Conservation (phyloP, 1,140 invertebrate species). For the Lithobius niger region DNA sequence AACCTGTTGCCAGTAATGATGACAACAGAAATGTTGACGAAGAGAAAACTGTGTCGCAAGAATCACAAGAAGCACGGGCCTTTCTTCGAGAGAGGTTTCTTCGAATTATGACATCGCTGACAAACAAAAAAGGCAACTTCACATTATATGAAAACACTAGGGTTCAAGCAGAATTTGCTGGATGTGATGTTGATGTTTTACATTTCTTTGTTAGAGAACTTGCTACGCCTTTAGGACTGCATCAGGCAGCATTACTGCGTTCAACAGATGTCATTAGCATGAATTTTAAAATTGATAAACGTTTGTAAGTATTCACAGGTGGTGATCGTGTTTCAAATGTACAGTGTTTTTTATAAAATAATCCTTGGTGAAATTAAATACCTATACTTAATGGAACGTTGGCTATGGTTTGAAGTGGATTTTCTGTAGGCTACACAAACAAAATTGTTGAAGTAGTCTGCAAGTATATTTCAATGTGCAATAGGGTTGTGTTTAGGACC, state of each 20-base stretch:
- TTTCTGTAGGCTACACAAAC: too few species aligned
- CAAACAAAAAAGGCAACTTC: not conserved
- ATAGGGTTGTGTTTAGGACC: too few species aligned
- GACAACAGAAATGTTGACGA: too few species aligned
- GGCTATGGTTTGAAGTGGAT: too few species aligned
- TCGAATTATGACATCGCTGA: constrained; percentile 6
- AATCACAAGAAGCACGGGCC: constrained; percentile 4
- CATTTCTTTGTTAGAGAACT: constrained; percentile 10
- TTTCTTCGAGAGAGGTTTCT: constrained; percentile 8
- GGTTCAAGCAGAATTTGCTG: constrained; percentile 1
- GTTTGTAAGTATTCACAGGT: not conserved
- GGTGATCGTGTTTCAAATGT: too few species aligned
- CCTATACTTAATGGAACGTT: too few species aligned
- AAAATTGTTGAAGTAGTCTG: too few species aligned
- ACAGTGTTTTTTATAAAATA: too few species aligned
- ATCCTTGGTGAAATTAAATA: too few species aligned
- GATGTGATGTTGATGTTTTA: constrained; percentile 4
- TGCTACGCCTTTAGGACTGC: constrained; percentile 4
- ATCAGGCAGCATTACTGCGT: constrained; percentile 4
- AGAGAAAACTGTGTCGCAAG: too few species aligned
- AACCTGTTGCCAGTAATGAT: too few species aligned
- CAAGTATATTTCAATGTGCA: too few species aligned
- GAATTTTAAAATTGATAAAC: not conserved
- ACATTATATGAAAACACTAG: constrained; percentile 8
- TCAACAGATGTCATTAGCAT: constrained; percentile 4